phyloP scores from a whole-genome alignment of 2,888 invertebrate genomes.

The Auanema sp. region DNA sequence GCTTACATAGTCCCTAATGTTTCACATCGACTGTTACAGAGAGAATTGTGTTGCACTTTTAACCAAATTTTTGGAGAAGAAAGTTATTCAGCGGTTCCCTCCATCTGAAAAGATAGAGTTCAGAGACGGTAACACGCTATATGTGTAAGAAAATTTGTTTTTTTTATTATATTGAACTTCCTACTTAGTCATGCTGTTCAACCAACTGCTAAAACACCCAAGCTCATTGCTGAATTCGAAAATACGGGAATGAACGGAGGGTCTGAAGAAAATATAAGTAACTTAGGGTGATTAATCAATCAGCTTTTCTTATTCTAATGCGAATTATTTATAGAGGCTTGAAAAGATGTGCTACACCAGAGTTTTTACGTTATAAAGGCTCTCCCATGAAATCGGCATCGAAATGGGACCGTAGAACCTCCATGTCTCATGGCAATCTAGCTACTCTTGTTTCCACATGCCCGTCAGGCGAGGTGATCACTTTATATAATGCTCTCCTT shows the following conservation, averaged over 20 bases:
- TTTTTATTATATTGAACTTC: neutral
- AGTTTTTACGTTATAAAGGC: too few relatives aligned
- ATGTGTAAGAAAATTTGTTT: conserved; percentile 4
- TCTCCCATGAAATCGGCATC: too few relatives aligned
- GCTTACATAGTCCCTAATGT: neutral
- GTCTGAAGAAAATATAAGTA: too few relatives aligned
- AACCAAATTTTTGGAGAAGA: conserved; percentile 18
- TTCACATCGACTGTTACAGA: conserved; percentile 1
- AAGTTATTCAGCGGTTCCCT: conserved; percentile 10
- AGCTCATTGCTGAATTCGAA: neutral
- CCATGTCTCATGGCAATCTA: conserved; percentile 13
- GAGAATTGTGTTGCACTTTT: conserved; percentile 14
- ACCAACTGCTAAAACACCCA: neutral
- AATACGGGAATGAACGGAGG: neutral
- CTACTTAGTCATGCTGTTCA: neutral
- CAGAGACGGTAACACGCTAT: conserved; percentile 17
- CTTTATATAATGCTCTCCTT: too few relatives aligned
- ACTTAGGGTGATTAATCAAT: too few relatives aligned
- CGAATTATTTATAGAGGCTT: too few relatives aligned
- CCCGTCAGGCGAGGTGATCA: too few relatives aligned
- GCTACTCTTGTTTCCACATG: neutral
- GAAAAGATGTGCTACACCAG: too few relatives aligned
- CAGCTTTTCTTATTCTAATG: too few relatives aligned
- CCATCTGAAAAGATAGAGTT: conserved; percentile 3
- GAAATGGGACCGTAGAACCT: neutral